A percentile compares a stretch with the other conserved stretches of the same genome.
Conservation (phyloP, 2,797 vertebrate genomes). For the Cuniculus paca region DNA sequence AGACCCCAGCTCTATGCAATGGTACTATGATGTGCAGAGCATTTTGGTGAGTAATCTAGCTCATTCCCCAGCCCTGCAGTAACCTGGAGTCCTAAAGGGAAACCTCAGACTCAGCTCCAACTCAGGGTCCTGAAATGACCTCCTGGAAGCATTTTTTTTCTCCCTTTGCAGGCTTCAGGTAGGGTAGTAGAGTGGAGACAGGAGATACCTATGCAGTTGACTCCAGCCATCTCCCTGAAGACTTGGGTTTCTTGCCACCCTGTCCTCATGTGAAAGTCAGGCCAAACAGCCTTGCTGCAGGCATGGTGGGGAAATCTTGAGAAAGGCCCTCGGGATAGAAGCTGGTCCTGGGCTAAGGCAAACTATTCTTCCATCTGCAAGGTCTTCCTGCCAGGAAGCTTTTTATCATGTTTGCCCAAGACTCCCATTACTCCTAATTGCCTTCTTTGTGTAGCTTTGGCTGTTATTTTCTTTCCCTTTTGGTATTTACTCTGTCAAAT, state of each 20-base stretch:
- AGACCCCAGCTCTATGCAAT: neutral
- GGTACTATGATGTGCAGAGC: neutral
- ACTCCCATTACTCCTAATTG: conserved; percentile 75
- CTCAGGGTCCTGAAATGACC: conserved; percentile 46
- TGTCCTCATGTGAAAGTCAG: neutral
- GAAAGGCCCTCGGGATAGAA: neutral
- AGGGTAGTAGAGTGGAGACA: neutral
- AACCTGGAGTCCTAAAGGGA: neutral
- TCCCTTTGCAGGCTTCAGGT: neutral
- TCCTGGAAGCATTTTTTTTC: neutral
- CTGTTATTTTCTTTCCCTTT: conserved; percentile 73
- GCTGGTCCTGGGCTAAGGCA: neutral
- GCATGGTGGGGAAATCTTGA: neutral
- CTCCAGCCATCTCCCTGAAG: neutral
- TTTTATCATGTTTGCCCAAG: conserved; percentile 69
- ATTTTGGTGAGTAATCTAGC: neutral
- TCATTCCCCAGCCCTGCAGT: neutral
- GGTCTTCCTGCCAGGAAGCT: conserved; percentile 54
- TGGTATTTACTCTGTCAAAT: conserved; percentile 84
- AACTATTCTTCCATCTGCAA: conserved; percentile 35
- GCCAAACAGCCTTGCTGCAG: neutral
- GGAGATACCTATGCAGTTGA: neutral
- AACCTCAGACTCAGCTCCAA: neutral
- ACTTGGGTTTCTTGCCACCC: neutral
- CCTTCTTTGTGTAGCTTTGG: conserved; percentile 70